These are phyloP conservation scores for Choristoneura rosaceana DNA, from an alignment of 2,888 invertebrate species.

Conservation along the genomic window DNA sequence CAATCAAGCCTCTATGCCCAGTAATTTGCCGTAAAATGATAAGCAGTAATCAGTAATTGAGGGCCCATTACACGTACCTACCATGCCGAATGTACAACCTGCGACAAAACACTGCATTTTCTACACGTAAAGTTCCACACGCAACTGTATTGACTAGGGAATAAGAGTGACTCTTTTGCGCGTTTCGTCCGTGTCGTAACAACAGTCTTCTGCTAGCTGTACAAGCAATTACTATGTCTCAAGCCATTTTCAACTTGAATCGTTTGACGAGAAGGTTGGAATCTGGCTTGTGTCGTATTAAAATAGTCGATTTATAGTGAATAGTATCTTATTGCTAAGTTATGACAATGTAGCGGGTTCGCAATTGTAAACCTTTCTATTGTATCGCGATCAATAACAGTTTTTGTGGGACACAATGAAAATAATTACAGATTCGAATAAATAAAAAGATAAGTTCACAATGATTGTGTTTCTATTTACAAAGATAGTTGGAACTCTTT, in stretches of 20 bases:
- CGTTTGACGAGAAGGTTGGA: not conserved
- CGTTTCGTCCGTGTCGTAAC: not conserved
- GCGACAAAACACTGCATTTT: not conserved
- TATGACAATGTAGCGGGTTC: not conserved
- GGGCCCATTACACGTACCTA: slow-evolving; percentile 18
- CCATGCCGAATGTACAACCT: not conserved
- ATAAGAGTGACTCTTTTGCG: not conserved
- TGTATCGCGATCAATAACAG: not conserved
- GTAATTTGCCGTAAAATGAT: slow-evolving; percentile 25
- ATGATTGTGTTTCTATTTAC: too few species aligned
- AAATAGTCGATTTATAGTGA: not conserved
- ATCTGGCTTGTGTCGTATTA: not conserved
- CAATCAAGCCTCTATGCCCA: slow-evolving; percentile 17
- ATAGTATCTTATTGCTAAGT: not conserved
- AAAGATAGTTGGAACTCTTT: too few species aligned
- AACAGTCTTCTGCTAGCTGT: not conserved
- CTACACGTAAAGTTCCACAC: not conserved
- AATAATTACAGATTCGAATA: not conserved
- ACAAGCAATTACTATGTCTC: not conserved
- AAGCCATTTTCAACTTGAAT: not conserved
- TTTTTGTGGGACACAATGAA: not conserved
- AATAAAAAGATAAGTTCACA: too few species aligned
- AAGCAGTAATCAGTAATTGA: slow-evolving; percentile 24
- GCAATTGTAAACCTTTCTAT: not conserved
- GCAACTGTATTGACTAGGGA: not conserved